These are phyloP conservation scores for Drosophila paulistorum DNA, from an alignment of 1,140 invertebrate species.

Conservation along the genomic window DNA sequence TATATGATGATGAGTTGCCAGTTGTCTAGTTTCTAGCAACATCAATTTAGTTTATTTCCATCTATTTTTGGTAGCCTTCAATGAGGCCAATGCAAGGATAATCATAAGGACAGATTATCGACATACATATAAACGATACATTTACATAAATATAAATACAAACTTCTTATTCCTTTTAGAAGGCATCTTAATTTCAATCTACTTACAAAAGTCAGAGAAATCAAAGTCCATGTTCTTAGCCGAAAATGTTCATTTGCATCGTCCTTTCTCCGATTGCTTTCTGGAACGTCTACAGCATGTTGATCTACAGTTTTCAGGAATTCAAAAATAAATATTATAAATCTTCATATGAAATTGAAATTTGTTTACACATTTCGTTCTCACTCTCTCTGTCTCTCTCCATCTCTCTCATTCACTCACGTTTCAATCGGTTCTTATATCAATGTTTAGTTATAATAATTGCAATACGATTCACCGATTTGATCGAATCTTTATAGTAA, in stretches of 20 bases:
- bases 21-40: constrained; percentile 8
- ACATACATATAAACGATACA: not conserved
- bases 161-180: constrained; percentile 25
- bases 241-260: constrained; percentile 53
- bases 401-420: not conserved
- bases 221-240: constrained; percentile 73
- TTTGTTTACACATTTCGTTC: not conserved
- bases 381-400: not conserved
- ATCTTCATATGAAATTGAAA: not conserved
- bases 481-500: constrained; percentile 6
- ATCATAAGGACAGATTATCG: constrained; percentile 4
- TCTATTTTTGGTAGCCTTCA: constrained; percentile 68
- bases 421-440: not conserved
- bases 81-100: constrained; percentile 50
- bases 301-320: not conserved
- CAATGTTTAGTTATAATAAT: constrained; percentile 1
- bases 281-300: constrained; percentile 49
- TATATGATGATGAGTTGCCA: constrained; percentile 31
- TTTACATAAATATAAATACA: constrained; percentile 6
- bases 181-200: constrained; percentile 27
- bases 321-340: not conserved
- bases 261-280: constrained; percentile 39
- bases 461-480: constrained; percentile 9
- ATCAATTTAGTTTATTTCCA: constrained; percentile 44
- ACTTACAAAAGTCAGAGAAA: constrained; percentile 71